Evolutionary conservation across 1,140 invertebrate genomes (phyloP), one percentile per base, ranked within the genome.

Genomic region (Bombus pyrosoma): DNA sequence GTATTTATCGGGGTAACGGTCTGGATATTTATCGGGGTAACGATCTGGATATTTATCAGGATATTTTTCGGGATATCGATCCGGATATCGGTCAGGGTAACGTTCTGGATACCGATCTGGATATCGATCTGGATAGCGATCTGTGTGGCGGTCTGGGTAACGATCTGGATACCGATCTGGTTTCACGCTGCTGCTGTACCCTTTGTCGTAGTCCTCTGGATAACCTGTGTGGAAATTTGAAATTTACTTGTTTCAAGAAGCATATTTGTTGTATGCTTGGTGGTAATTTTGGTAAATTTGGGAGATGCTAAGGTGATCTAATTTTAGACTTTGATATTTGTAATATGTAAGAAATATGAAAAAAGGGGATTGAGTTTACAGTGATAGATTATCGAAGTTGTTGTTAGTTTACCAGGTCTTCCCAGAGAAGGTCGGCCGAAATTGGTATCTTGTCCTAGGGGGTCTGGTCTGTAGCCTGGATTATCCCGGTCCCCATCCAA

Each of bases 361-460:
- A 22, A 37, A 2, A 10, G 32, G 0, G 5, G n/a, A n/a, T 66
- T 32, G 13, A 32, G 13, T 53, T n/a, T 37, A 25, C 22, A 25
- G 18, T 22, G 25, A 68, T 68, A 15, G 15, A 37, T 15, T 68
- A 37, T 37, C 22, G 8, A 68, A 25, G 32, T 1, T 39, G 1
- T 69, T 5, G 12, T 71, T 71, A 43, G 34, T 84, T 91, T 90
- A 95, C 95, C 94, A 69, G 94, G 94, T 92, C 94, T 91, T 76
- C 95, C 94, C 41, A 96, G 91, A 57, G 95, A 95, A 41, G 95
- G 95, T 91, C 95, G 90, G 22, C 95, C 95, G 81, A 95, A 95
- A 87, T 95, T 95, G 6, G 96, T 95, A 84, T 96, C 96, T 88
- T 96, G 96, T 22, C 96, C 96, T 62, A 96, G 81, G 37, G 95